Conservation (phyloP, 1,140 invertebrate genomes). For the Pentalonia nigronervosa region DNA sequence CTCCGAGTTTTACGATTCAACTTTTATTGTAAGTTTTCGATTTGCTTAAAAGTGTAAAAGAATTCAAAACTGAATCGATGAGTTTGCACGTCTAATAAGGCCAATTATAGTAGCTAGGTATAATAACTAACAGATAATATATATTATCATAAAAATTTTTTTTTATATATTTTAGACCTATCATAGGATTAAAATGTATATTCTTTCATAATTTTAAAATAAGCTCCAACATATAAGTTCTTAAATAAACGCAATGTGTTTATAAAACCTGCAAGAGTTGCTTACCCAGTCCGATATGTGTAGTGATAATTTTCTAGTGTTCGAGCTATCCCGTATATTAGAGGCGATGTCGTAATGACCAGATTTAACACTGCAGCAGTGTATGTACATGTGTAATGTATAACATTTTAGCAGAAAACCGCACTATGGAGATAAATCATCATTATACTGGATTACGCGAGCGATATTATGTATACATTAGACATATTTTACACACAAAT, state of each 20-base stretch:
- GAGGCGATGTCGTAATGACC: not conserved
- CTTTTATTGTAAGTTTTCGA: not conserved
- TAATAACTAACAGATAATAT: not conserved
- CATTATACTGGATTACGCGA: not conserved
- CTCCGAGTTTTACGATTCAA: not conserved
- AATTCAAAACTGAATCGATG: not conserved
- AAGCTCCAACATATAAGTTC: not conserved
- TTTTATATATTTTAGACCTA: not conserved
- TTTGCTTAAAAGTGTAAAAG: not conserved
- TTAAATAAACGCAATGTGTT: not conserved
- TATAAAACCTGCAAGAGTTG: not conserved
- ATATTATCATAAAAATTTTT: not conserved
- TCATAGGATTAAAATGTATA: not conserved
- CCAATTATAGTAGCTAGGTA: not conserved
- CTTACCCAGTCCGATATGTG: not conserved
- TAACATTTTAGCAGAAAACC: not conserved
- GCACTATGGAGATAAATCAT: not conserved
- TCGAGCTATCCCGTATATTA: not conserved
- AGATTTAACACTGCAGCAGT: not conserved
- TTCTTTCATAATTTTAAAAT: not conserved
- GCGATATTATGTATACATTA: not conserved
- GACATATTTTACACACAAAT: not conserved
- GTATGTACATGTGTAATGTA: not conserved
- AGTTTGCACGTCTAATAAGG: not conserved
- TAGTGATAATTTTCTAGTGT: not conserved